Conservation (phyloP, 2,113 vertebrate genomes). For the Chionodraco myersi region DNA sequence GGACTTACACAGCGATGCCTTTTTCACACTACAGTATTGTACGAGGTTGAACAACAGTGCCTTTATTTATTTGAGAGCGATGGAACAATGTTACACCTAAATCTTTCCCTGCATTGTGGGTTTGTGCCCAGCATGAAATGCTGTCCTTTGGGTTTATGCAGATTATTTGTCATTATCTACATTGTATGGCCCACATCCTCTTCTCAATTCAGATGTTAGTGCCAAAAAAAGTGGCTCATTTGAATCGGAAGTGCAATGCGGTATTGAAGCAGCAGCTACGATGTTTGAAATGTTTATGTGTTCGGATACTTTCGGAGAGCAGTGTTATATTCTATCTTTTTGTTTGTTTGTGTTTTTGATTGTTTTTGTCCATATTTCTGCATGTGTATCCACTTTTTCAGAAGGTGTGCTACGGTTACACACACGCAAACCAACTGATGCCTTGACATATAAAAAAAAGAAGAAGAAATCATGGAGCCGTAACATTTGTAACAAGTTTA, state of each 20-base stretch:
- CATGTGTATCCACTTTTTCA: slow-evolving; percentile 77
- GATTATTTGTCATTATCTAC: slow-evolving; percentile 25
- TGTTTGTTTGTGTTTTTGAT: slow-evolving; percentile 53
- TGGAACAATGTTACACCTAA: slow-evolving; percentile 66
- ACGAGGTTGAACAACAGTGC: slow-evolving; percentile 90
- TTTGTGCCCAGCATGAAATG: slow-evolving; percentile 40
- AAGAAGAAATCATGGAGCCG: slow-evolving; percentile 86
- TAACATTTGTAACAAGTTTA: slow-evolving; percentile 99
- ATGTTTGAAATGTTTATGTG: slow-evolving; percentile 32
- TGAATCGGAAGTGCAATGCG: slow-evolving; percentile 36
- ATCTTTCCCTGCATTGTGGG: slow-evolving; percentile 27
- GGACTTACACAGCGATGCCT: slow-evolving; percentile 88
- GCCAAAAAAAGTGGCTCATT: slow-evolving; percentile 44
- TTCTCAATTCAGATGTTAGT: slow-evolving; percentile 31
- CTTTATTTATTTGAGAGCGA: slow-evolving; percentile 92
- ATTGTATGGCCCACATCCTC: slow-evolving; percentile 35
- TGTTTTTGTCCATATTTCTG: slow-evolving; percentile 58
- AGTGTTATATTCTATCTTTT: slow-evolving; percentile 88
- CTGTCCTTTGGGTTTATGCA: slow-evolving; percentile 38
- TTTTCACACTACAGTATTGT: slow-evolving; percentile 93
- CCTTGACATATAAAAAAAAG: slow-evolving; percentile 89
- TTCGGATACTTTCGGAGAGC: slow-evolving; percentile 70
- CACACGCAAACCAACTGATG: slow-evolving; percentile 89
- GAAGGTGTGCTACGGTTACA: slow-evolving; percentile 77
- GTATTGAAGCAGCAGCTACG: slow-evolving; percentile 35